Evolutionary conservation across 2,888 invertebrate genomes (phyloP).

Genomic region (Beris morrisii): DNA sequence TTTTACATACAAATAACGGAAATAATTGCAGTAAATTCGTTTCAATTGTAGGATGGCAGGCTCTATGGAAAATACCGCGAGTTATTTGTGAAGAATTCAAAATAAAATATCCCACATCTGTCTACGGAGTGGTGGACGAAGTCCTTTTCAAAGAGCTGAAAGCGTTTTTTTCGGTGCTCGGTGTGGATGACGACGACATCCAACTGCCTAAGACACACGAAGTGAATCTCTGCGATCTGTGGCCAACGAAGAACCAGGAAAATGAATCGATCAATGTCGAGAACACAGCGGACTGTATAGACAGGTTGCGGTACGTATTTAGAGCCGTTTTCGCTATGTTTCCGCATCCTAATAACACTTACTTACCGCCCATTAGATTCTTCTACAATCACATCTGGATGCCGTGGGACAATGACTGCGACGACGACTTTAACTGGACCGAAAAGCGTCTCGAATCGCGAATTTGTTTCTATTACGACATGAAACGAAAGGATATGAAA

Average conservation of each 20-base stretch:
- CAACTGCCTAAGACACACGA: conserved; percentile 61
- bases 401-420: conserved; percentile 66
- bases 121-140: conserved; percentile 60
- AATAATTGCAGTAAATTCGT: too few relatives aligned
- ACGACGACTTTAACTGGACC: conserved; percentile 61
- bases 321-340: background rate
- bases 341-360: background rate
- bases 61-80: conserved; percentile 65
- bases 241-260: conserved; percentile 62
- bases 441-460: conserved; percentile 60
- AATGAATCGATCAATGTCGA: conserved; percentile 59
- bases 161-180: conserved; percentile 60
- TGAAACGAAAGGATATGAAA: conserved; percentile 60
- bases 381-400: conserved; percentile 64
- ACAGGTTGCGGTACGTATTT: conserved; percentile 53
- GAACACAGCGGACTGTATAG: conserved; percentile 61
- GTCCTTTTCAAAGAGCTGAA: conserved; percentile 58
- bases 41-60: conserved; percentile 61
- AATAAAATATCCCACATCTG: conserved; percentile 64
- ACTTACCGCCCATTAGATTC: conserved; percentile 54
- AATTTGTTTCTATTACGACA: conserved; percentile 62
- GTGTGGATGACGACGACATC: conserved; percentile 62
- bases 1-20: background rate
- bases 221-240: conserved; percentile 61
- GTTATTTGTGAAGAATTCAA: conserved; percentile 61